A percentile compares a stretch with the other conserved stretches of the same genome.
phyloP scores from a whole-genome alignment of 2,113 vertebrate genomes.

The Barnardius zonarius region DNA sequence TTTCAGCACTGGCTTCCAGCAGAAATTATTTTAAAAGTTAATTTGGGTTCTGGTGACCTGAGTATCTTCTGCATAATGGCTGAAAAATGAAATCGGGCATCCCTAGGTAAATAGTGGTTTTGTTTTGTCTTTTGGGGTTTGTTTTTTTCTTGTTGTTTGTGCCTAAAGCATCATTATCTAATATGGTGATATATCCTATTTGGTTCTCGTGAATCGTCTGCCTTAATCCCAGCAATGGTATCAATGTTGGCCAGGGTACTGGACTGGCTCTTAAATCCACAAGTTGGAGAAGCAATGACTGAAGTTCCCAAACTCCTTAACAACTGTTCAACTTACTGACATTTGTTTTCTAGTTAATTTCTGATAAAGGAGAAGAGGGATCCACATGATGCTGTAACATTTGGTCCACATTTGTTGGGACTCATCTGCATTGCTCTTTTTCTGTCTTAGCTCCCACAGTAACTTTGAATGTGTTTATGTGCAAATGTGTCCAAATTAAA shows the following conservation, averaged over 20 bases:
- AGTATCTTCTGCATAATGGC: background rate
- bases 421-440: background rate
- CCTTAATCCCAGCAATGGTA: background rate
- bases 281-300: background rate
- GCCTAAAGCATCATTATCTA: background rate
- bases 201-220: accelerated
- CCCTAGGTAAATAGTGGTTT: background rate
- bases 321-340: background rate
- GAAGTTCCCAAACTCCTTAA: background rate
- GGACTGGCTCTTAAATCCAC: accelerated
- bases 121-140: background rate
- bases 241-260: background rate
- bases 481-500: background rate
- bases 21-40: background rate
- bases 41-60: background rate
- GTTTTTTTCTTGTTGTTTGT: background rate
- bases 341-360: background rate
- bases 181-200: background rate
- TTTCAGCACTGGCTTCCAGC: background rate
- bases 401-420: background rate
- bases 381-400: background rate
- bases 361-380: background rate
- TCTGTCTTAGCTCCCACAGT: background rate
- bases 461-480: background rate
- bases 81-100: background rate